Evolutionary conservation across 2,113 vertebrate species (phyloP), one percentile per base, ranked within the genome.

Genomic region (Crypturellus undulatus): DNA sequence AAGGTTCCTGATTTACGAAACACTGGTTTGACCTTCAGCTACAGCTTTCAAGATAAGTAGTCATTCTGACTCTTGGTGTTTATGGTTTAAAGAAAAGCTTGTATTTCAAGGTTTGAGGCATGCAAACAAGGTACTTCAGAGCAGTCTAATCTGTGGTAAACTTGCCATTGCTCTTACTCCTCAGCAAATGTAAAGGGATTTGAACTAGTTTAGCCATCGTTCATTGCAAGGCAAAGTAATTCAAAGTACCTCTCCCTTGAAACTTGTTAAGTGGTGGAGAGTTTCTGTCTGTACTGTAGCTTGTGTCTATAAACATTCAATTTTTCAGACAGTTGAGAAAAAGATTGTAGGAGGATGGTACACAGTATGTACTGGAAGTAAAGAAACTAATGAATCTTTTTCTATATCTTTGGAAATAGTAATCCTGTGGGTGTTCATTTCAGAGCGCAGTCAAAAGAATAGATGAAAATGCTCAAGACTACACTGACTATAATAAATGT

Each of bases 21-120:
- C 16, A 82, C 22, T 71, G 12, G 9, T 42, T 70, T 90, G 52
- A 68, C 36, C 56, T 52, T 13, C 7, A 59, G 15, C 56, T 73
- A 51, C 6, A 59, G 13, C 45, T 93, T 70, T 73, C 24, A 76
- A n/a, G 3, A 10, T 75, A 71, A 78, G n/a, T 68, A 83, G 24
- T 67, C 20, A 83, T 68, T 78, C 82, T 42, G 62, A 42, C 4
- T 47, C 34, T 87, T 67, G 59, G 28, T 54, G 47, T 71, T 76
- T 76, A 64, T 76, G 36, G 26, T 38, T 95, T 89, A 85, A 81
- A 89, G 70, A 87, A 95, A 92, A 93, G 17, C 51, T 51, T 79
- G 36, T 87, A 45, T 95, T 90, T 84, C 38, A 72, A 62, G 16
- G 65, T 49, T 40, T 38, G 40, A 56, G 17, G 26, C 19, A 40